Conservation (phyloP, 2,113 vertebrate species). For the Lampris incognitus region DNA sequence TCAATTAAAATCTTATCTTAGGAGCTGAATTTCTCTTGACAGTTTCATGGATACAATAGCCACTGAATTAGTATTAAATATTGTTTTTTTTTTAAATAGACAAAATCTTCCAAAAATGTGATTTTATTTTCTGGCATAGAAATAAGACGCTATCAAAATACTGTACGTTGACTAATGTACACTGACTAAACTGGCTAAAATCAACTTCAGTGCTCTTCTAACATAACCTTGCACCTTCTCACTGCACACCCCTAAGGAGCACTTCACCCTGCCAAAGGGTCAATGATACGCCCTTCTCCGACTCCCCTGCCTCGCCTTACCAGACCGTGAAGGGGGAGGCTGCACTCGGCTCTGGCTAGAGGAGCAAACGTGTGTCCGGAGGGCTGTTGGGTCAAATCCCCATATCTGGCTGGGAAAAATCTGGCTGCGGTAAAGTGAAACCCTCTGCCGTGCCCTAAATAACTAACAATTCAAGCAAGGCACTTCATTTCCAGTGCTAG, state of each 20-base stretch:
- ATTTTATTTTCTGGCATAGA: background rate
- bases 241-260: constrained; percentile 66
- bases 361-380: too few relatives aligned
- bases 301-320: constrained; percentile 27
- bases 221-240: constrained; percentile 77
- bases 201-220: constrained; percentile 72
- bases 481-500: too few relatives aligned
- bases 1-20: background rate
- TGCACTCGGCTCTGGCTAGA: too few relatives aligned
- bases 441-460: too few relatives aligned
- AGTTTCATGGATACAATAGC: background rate
- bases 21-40: background rate
- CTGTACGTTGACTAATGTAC: constrained; percentile 60
- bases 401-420: background rate
- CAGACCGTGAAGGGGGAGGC: too few relatives aligned
- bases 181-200: constrained; percentile 74
- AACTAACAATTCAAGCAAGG: too few relatives aligned
- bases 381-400: background rate
- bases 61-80: background rate
- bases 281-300: constrained; percentile 43
- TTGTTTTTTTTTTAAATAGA: background rate
- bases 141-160: background rate
- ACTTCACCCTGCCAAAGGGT: constrained; percentile 65
- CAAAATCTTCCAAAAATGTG: background rate
- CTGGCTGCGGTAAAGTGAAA: too few relatives aligned